Evolutionary conservation across 2,797 vertebrate species (phyloP), one percentile per base, ranked within the genome.

Genomic region (Danio albolineatus): DNA sequence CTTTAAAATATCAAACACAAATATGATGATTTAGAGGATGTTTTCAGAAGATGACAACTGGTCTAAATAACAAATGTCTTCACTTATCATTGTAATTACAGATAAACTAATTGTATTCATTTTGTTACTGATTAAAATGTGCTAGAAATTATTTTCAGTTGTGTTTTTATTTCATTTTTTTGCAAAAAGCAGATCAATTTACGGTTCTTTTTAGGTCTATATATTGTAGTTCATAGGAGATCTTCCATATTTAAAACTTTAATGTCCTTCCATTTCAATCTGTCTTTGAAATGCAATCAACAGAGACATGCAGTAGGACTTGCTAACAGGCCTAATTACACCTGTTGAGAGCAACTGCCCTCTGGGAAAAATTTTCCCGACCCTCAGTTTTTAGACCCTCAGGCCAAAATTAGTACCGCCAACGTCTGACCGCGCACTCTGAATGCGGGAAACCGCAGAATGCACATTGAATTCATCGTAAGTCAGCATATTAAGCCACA

Each of bases 271-370:
- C 56, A 49, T 12, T n/a, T 38, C 64, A 67, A 36, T 17, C 12
- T 21, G 5, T 54, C 12, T 70, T 75, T 56, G 61, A 62, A 19
- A 79, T 53, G n/a, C 44, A 62, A 72, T 62, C 16, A 59, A 53
- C 38, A 77, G 48, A 51, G n/a, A 54, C 46, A 44, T 28, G 72
- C 36, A 9, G 46, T 76, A 76, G 57, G 65, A 66, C 73, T 19
- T 81, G 57, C 66, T 78, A 82, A 85, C 59, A 38, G 76, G 17
- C 62, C 60, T 78, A 74, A 81, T 73, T 77, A 73, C 76, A 84
- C 62, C 84, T 85, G 71, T 72, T 59, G 73, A 80, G 77, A 75
- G 81, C 57, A 85, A 74, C 81, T 85, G 84, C 56, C 62, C 72
- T 71, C 19, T 78, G 62, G 60, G 53, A 74, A 49, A n/a, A 41